Evolutionary conservation across 2,113 vertebrate genomes (phyloP).

Genomic region (Guaruba guarouba): DNA sequence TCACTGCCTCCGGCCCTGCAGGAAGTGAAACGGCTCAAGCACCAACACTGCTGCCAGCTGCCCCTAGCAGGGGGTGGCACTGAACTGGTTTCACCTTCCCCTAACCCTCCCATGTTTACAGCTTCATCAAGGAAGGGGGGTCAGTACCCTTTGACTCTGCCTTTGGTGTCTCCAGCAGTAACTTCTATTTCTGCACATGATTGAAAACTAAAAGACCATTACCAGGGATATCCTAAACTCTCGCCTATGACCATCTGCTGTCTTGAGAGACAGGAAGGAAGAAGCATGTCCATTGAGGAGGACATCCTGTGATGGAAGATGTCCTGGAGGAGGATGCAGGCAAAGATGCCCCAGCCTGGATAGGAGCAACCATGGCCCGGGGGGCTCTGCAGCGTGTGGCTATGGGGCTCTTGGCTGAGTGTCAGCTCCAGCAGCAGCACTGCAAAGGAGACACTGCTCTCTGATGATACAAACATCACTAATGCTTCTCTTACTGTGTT

Average conservation of each 20-base stretch:
- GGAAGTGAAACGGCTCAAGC: background rate
- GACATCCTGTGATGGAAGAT: background rate
- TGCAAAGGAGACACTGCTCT: background rate
- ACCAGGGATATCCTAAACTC: background rate
- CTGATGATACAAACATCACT: background rate
- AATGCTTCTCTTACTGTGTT: background rate
- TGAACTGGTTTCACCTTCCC: background rate
- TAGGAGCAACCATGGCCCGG: rapidly evolving
- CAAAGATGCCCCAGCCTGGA: background rate
- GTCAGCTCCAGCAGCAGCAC: background rate
- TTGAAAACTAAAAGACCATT: background rate
- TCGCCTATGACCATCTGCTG: rapidly evolving
- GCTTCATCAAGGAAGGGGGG: background rate
- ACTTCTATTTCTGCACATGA: background rate
- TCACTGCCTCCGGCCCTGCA: background rate
- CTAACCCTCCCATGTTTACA: background rate
- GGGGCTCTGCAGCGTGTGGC: background rate
- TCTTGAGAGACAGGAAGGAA: rapidly evolving
- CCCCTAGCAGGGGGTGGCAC: background rate
- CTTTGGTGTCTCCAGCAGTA: background rate
- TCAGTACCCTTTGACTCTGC: background rate
- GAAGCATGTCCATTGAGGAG: background rate
- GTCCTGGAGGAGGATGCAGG: background rate
- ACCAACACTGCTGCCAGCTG: background rate
- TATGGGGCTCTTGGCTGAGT: background rate